These are phyloP conservation scores for Choloepus didactylus DNA, from an alignment of 2,797 vertebrate species.

Conservation along the genomic window DNA sequence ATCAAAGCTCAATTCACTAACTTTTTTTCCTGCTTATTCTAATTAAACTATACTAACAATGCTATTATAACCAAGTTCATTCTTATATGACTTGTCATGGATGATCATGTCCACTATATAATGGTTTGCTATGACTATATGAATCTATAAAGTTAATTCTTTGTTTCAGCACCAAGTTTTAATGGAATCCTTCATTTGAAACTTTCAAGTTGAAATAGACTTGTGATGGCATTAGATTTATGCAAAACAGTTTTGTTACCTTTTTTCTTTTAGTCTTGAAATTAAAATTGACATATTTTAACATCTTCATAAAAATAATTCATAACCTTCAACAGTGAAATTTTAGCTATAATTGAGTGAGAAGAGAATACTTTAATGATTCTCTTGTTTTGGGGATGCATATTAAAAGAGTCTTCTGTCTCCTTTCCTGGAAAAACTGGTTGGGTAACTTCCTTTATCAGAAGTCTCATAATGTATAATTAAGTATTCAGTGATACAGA, in stretches of 20 bases:
- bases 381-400: background rate
- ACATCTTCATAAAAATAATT: conserved; percentile 32
- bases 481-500: conserved; percentile 25
- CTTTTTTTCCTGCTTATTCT: background rate
- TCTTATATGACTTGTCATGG: background rate
- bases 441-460: conserved; percentile 13
- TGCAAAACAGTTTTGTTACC: background rate
- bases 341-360: background rate
- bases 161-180: background rate
- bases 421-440: background rate
- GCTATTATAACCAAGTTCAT: background rate
- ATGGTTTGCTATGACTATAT: background rate
- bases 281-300: background rate
- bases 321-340: background rate
- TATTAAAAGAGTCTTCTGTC: background rate
- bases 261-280: conserved; percentile 47
- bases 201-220: background rate
- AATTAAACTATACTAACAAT: background rate
- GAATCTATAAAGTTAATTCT: background rate
- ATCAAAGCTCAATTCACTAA: background rate
- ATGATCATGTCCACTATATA: background rate
- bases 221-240: background rate
- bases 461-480: background rate
- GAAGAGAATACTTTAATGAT: background rate
- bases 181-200: background rate